Evolutionary conservation across 2,888 invertebrate species (phyloP).

Genomic region (Flexamia atlantica): DNA sequence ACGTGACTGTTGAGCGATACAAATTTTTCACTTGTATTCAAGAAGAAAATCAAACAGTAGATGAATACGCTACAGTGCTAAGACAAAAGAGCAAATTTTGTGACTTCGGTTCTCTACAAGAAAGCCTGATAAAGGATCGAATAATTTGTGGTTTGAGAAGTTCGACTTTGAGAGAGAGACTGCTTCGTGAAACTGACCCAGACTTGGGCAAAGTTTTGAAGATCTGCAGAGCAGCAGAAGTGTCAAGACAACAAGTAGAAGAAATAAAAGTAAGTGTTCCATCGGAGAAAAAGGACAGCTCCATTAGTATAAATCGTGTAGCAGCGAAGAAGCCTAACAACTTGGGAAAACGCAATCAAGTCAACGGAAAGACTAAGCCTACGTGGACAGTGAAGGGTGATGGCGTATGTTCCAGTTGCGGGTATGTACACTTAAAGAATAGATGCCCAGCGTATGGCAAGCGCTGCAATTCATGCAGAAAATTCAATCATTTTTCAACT

Average conservation of each 20-base stretch:
- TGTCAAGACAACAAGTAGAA: slow-evolving; percentile 19
- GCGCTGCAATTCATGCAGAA: neutral
- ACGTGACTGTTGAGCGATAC: slow-evolving; percentile 28
- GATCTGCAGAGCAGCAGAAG: slow-evolving; percentile 28
- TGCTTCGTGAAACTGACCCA: slow-evolving; percentile 8
- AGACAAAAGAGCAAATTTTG: slow-evolving; percentile 24
- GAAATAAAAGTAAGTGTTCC: neutral
- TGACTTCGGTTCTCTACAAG: slow-evolving; percentile 36
- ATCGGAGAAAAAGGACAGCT: neutral
- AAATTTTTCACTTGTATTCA: slow-evolving; percentile 45
- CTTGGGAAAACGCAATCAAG: neutral
- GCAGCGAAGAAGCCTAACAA: neutral
- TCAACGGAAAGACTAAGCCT: neutral
- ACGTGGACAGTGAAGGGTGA: neutral
- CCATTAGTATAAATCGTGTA: neutral
- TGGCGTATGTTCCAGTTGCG: neutral
- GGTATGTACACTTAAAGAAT: slow-evolving; percentile 1
- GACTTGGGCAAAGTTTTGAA: neutral
- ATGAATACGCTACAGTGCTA: slow-evolving; percentile 42
- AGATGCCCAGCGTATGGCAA: neutral
- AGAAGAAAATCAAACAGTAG: slow-evolving; percentile 10
- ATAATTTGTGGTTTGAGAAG: slow-evolving; percentile 45
- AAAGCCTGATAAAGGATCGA: slow-evolving; percentile 27
- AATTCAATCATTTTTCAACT: slow-evolving; percentile 8
- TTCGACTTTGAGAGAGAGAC: slow-evolving; percentile 8